These are phyloP conservation scores for Hydrophis major DNA, from an alignment of 2,797 vertebrate species.

Conservation along the genomic window DNA sequence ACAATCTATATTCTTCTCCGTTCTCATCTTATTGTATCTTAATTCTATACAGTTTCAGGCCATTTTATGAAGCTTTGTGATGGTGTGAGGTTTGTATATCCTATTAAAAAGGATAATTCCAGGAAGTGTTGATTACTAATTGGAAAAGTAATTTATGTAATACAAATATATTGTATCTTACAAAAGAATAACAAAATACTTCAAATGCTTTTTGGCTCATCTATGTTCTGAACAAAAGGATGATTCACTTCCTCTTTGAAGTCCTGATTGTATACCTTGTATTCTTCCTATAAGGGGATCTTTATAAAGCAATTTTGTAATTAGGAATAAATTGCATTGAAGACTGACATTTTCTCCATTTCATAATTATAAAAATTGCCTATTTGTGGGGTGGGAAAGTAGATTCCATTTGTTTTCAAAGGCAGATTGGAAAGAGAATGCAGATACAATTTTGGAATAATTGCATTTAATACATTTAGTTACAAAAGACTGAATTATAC, in stretches of 20 bases:
- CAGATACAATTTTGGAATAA: conserved; percentile 53
- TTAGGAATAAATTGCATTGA: conserved; percentile 22
- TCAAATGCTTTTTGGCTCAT: conserved; percentile 22
- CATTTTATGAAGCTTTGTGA: neutral
- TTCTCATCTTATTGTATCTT: neutral
- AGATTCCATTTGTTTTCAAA: conserved; percentile 39
- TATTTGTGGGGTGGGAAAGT: neutral
- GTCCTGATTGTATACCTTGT: neutral
- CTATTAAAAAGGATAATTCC: neutral
- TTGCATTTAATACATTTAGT: conserved; percentile 42
- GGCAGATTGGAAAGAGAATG: conserved; percentile 34
- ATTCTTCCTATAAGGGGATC: neutral
- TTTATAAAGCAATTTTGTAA: conserved; percentile 11
- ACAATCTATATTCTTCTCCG: neutral
- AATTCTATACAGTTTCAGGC: neutral
- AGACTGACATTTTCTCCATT: neutral
- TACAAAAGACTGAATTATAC: conserved; percentile 36
- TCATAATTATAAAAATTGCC: conserved; percentile 1
- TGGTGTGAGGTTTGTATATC: neutral
- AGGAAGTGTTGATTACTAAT: conserved; percentile 48
- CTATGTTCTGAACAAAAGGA: conserved; percentile 36
- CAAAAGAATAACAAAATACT: conserved; percentile 27
- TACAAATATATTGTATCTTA: conserved; percentile 24
- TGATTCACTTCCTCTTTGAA: conserved; percentile 30
- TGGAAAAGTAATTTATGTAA: conserved; percentile 48